Conservation (phyloP, 1,140 invertebrate genomes). For the Onthophagus taurus region DNA sequence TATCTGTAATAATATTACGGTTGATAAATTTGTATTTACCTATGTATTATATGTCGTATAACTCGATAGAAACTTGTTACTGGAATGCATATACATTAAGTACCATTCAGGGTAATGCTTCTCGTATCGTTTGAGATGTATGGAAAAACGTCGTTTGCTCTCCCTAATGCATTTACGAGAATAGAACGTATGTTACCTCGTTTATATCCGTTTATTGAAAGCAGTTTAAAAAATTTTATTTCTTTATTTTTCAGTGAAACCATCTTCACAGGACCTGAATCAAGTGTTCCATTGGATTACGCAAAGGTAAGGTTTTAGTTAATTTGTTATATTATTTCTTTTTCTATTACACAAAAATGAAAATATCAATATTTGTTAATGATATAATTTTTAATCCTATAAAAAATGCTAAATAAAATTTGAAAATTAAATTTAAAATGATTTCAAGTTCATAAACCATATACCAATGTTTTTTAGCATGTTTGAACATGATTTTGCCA, state of each 20-base stretch:
- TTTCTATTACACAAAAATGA: background rate
- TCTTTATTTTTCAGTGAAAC: constrained; percentile 46
- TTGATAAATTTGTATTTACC: too few species aligned
- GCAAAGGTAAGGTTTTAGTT: constrained; percentile 40
- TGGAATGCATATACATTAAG: too few species aligned
- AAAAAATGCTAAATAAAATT: background rate
- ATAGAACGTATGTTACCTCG: too few species aligned
- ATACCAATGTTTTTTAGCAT: background rate
- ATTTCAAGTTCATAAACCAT: background rate
- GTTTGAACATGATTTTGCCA: too few species aligned
- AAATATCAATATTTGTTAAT: constrained; percentile 3
- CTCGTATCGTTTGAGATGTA: too few species aligned
- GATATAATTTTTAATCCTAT: constrained; percentile 1
- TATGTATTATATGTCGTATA: too few species aligned
- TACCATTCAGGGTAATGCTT: too few species aligned
- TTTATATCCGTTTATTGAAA: too few species aligned
- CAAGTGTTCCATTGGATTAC: constrained; percentile 45
- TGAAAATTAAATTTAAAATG: background rate
- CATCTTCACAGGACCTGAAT: constrained; percentile 47
- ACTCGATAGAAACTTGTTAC: too few species aligned
- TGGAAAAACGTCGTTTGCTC: too few species aligned
- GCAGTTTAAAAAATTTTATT: background rate
- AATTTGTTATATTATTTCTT: background rate
- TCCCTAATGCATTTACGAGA: too few species aligned
- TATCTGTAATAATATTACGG: too few species aligned